Base-by-base conservation (phyloP, 2,113 vertebrate species). In the Glaucomys volans region DNA sequence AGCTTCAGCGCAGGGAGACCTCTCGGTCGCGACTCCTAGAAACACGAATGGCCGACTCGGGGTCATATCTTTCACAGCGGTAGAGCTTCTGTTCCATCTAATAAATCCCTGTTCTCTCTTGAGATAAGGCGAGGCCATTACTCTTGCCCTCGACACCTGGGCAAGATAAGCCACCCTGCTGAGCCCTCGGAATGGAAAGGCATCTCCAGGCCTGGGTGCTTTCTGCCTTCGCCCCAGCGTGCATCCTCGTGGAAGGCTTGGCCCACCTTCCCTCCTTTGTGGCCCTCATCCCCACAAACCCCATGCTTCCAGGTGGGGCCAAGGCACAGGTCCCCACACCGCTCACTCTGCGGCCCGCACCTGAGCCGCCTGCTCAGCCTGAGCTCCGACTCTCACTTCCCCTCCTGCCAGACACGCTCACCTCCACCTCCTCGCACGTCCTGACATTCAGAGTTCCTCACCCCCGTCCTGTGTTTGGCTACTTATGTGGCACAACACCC, bases 401-500 rank as follows among this genome's bases (percentile, higher is more conserved):
- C 16, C 16, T 44, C n/a, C n/a, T 22, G 11, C 32, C 22, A 26
- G 64, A 72, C 5, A n/a, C 1, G n/a, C 26, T 28, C 47, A 2
- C 64, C 24, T 59, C 4, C n/a, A 37, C 0, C 1, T 54, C 20
- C 69, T 44, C 24, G 11, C 2, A 8, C 1, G 4, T 26, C 18
- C 67, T 77, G n/a, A 13, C 28, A 1, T 6, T 28, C 4, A 8
- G 66, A 66, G 8, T n/a, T 0, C 2, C 32, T 35, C 20, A 7
- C 5, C 3, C 2, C 12, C 17, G 37, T 5, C 26, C 2, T 3
- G 1, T 5, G 26, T 0, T 35, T 47, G 83, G 26, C 18, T 7
- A 0, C 14, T 4, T 67, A 4, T 2, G 30, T 14, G 17, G 2
- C 8, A 20, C 2, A 26, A 35, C 0, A 7, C 7, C 40, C 13